Conservation (phyloP, 2,888 invertebrate genomes). For the Anoplius nigerrimus region DNA sequence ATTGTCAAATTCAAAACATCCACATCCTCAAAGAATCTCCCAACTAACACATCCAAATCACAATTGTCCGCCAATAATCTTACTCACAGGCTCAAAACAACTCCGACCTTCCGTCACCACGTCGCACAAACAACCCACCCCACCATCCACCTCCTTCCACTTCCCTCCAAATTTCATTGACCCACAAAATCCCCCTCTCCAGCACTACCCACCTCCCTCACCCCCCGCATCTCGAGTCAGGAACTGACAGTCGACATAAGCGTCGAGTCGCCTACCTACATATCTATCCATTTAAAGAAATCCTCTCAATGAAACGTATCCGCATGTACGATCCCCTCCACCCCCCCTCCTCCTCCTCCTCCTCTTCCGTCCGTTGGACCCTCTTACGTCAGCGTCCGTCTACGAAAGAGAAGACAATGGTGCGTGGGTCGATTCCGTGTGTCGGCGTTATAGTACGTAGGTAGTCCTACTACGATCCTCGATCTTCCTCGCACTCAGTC, state of each 20-base stretch:
- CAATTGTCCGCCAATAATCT: too few relatives aligned
- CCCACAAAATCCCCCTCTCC: neutral
- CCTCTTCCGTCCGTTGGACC: constrained; percentile 15
- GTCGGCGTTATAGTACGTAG: constrained; percentile 62
- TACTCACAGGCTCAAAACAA: too few relatives aligned
- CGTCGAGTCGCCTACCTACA: constrained; percentile 10
- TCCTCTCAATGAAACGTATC: constrained; percentile 51
- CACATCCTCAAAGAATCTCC: too few relatives aligned
- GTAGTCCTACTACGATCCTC: constrained; percentile 46
- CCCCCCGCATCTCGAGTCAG: neutral
- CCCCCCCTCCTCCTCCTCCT: neutral
- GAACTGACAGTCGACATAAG: constrained; percentile 8
- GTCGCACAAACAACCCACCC: too few relatives aligned
- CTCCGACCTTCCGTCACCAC: too few relatives aligned
- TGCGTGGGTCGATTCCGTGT: constrained; percentile 72
- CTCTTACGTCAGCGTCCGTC: constrained; percentile 50
- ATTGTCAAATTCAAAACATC: too few relatives aligned
- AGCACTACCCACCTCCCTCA: constrained; percentile 4
- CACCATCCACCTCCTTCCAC: too few relatives aligned
- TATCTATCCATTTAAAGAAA: constrained; percentile 34
- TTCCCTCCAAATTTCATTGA: too few relatives aligned
- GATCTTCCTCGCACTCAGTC: constrained; percentile 8
- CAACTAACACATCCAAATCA: too few relatives aligned
- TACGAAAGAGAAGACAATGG: constrained; percentile 70
- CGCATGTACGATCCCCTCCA: constrained; percentile 31